Base-by-base conservation (phyloP, 2,888 invertebrate species). In the Cheilosia variabilis region DNA sequence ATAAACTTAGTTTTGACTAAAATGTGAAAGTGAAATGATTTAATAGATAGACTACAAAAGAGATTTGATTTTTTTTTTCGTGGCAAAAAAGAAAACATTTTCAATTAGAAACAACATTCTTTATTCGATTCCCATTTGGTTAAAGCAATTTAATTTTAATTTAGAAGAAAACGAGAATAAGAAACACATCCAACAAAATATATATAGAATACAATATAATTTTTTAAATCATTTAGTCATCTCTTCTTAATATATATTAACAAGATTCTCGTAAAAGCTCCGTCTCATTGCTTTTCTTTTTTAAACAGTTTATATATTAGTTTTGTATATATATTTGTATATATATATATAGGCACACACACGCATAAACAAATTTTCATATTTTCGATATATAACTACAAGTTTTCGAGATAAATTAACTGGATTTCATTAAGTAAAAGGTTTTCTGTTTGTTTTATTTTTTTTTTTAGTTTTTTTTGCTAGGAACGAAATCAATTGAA, bases 401-500 rank as follows among this genome's bases (percentile, higher is more conserved):
- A 80, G 57, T 71, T 78, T 37, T 78, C 78, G 78, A 71, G 47
- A 71, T 47, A 71, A 63, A 78, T 66, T 60, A 52, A 78, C 15
- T 69, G 41, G 31, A 37, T 31, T 52, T 13, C 24, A 19, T 52
- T 22, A 0, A 55, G 13, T 76, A 58, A 60, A 75, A 60, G 66
- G 50, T 88, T 62, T 69, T 34, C 55, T 76, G 47, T 55, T 71
- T 75, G 69, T 58, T 58, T 58, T 45, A 24, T 10, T 6, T 37
- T 65, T 53, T 52, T 58, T 19, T 73, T 78, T 43, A 88, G 66
- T 87, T 71, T 88, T 87, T 84, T 75, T 89, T 90, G 63, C 57
- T 63, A 72, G 89, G 87, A 68, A 92, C 89, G 89, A 92, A 92
- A 88, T 92, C 90, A 89, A 92, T 91, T 75, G 92, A 92, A 22